These are phyloP conservation scores for Albula glossodonta DNA, from an alignment of 2,113 vertebrate genomes.

Conservation along the genomic window DNA sequence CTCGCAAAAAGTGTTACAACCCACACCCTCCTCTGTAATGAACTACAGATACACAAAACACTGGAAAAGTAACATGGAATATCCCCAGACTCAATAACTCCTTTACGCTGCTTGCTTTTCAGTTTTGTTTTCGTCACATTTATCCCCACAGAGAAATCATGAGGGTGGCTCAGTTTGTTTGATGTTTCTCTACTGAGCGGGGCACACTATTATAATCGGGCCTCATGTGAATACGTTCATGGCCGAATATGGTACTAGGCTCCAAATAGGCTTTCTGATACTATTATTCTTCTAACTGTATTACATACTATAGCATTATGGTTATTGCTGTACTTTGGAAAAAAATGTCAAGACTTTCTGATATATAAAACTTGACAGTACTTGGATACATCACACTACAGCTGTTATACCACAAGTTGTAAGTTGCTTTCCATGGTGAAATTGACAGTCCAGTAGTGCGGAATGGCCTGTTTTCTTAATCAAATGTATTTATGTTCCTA, in stretches of 20 bases:
- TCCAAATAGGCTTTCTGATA: neutral
- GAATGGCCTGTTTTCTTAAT: too few relatives aligned
- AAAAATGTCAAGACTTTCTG: too few relatives aligned
- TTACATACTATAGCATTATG: too few relatives aligned
- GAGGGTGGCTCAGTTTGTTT: neutral
- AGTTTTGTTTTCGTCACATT: neutral
- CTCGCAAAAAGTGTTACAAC: neutral
- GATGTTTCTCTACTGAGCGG: neutral
- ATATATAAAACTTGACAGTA: too few relatives aligned
- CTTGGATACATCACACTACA: too few relatives aligned
- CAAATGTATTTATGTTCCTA: too few relatives aligned
- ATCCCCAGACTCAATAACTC: neutral
- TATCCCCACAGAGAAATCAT: neutral
- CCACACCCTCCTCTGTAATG: neutral
- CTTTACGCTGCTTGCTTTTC: neutral
- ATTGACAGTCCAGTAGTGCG: too few relatives aligned
- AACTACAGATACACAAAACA: neutral
- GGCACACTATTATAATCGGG: neutral
- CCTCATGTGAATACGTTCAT: neutral
- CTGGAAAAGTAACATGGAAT: neutral
- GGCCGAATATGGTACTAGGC: neutral
- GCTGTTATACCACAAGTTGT: too few relatives aligned
- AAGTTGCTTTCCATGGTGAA: too few relatives aligned
- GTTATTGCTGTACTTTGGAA: too few relatives aligned
- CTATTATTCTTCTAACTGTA: too few relatives aligned